A percentile compares a stretch with the other conserved stretches of the same genome.
Evolutionary conservation across 2,113 vertebrate genomes (phyloP).

Genomic region (Otus sunia): DNA sequence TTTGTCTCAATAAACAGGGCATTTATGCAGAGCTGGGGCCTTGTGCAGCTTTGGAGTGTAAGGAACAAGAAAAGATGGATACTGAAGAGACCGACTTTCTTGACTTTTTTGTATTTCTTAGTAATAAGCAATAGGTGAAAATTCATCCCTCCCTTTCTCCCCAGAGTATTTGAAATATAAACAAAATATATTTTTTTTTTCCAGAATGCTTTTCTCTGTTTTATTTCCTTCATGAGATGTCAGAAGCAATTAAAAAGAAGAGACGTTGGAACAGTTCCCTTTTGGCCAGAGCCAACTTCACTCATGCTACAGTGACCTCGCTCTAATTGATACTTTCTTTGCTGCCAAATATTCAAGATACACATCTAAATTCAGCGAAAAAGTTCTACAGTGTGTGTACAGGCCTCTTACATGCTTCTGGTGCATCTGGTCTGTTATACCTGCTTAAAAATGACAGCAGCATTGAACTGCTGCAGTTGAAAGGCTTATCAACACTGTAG

Average conservation of each 20-base stretch:
- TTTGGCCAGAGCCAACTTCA: not conserved
- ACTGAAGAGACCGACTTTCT: not conserved
- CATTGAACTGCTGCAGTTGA: not conserved
- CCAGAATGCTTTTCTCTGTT: not conserved
- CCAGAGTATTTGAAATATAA: not conserved
- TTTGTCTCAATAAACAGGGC: not conserved
- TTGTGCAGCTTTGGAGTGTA: not conserved
- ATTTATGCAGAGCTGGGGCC: not conserved
- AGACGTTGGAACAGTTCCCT: constrained; percentile 18
- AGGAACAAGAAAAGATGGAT: not conserved
- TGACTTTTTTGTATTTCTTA: not conserved
- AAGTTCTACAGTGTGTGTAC: not conserved
- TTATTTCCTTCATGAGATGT: constrained; percentile 34
- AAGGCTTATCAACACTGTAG: not conserved
- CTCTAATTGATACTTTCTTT: constrained; percentile 41
- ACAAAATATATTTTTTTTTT: not conserved
- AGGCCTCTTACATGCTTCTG: not conserved
- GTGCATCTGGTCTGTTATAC: not conserved
- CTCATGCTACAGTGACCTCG: constrained; percentile 35
- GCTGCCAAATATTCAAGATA: constrained; percentile 23
- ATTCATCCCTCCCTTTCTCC: not conserved
- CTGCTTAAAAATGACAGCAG: not conserved
- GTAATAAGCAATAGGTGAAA: not conserved
- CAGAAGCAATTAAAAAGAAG: constrained; percentile 42
- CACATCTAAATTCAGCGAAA: constrained; percentile 3